phyloP scores from a whole-genome alignment of 92 coral and sea anemone species.

The Phenganax marumi region DNA sequence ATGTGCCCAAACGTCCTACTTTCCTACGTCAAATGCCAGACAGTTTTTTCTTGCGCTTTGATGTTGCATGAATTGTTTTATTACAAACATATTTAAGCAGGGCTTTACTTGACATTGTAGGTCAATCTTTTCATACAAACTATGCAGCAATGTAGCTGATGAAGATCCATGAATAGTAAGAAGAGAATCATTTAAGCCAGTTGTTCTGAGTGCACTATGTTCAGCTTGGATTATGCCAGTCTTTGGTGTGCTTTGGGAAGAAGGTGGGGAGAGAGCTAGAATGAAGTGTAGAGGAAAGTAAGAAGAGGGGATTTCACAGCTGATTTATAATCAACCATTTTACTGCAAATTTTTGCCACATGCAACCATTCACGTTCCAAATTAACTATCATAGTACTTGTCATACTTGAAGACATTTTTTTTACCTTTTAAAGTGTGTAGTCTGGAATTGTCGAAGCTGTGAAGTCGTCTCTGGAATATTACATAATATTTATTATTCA shows the following conservation, averaged over 20 bases:
- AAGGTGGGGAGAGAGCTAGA: constrained; percentile 17
- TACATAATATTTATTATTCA: neutral
- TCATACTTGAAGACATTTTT: constrained; percentile 3
- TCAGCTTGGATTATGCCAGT: neutral
- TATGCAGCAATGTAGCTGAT: constrained; percentile 79
- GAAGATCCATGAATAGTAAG: neutral
- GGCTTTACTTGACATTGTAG: constrained; percentile 74
- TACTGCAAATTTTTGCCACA: neutral
- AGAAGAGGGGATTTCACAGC: neutral
- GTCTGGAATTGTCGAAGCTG: constrained; percentile 23
- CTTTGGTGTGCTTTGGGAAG: constrained; percentile 11
- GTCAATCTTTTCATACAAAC: constrained; percentile 80
- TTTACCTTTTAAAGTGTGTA: neutral
- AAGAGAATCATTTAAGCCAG: neutral
- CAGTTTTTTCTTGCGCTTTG: no score
- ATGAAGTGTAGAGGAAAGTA: neutral
- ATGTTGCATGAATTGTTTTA: neutral
- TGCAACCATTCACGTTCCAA: no score
- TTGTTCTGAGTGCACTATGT: neutral
- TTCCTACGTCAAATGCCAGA: no score
- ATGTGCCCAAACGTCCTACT: no score
- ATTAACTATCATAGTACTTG: neutral
- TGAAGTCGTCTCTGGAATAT: constrained; percentile 31
- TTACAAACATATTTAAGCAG: neutral
- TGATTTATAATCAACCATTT: neutral